These are phyloP conservation scores for Glyphotaelius pellucidus DNA, from an alignment of 2,888 invertebrate species.

Conservation along the genomic window DNA sequence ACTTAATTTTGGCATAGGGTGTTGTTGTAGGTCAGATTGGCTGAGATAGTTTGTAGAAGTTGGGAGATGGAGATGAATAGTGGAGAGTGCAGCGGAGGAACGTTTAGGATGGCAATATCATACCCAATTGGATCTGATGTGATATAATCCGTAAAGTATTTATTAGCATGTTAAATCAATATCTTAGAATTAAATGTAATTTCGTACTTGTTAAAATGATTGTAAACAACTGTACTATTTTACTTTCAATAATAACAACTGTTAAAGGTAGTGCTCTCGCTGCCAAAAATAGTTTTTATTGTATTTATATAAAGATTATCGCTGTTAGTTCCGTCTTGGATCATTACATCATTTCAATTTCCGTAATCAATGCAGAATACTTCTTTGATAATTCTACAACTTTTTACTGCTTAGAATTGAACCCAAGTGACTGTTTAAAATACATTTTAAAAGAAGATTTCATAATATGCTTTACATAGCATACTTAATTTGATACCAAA, in stretches of 20 bases:
- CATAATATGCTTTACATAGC: background rate
- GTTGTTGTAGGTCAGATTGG: background rate
- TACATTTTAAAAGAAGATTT: background rate
- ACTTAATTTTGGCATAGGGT: conserved; percentile 23
- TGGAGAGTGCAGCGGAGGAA: background rate
- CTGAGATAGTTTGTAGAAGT: background rate
- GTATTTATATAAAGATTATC: conserved; percentile 1
- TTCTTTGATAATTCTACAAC: background rate
- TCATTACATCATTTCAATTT: background rate
- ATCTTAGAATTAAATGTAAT: conserved; percentile 32
- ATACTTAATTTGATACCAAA: background rate
- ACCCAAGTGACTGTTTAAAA: background rate
- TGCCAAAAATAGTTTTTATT: conserved; percentile 41
- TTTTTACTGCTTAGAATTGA: background rate
- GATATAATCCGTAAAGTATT: conserved; percentile 49
- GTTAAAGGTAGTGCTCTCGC: conserved; percentile 15
- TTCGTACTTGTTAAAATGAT: background rate
- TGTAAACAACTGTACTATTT: background rate
- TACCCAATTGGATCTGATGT: conserved; percentile 49
- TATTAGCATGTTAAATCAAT: conserved; percentile 38
- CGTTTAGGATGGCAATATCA: conserved; percentile 39
- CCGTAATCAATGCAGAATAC: background rate
- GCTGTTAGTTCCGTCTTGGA: background rate
- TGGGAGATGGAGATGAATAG: background rate
- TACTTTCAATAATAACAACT: background rate